These are phyloP conservation scores for Dendrolimus pini DNA, from an alignment of 2,888 invertebrate genomes.

Conservation along the genomic window DNA sequence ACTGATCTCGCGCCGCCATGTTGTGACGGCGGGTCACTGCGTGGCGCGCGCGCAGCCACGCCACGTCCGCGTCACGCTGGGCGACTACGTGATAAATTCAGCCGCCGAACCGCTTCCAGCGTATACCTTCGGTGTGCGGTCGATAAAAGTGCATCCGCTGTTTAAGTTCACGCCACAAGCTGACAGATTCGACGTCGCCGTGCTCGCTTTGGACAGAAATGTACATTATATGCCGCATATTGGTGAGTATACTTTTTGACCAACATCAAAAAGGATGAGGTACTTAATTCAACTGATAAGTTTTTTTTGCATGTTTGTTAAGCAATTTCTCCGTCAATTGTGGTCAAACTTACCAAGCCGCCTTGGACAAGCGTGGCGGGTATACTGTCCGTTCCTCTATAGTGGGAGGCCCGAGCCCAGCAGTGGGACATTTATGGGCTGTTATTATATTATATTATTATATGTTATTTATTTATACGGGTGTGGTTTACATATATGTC, in stretches of 20 bases:
- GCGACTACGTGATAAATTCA: constrained; percentile 96
- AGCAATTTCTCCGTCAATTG: no score
- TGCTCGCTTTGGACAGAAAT: constrained; percentile 88
- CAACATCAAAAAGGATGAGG: no score
- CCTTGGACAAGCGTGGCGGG: no score
- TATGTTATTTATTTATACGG: no score
- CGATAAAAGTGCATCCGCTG: constrained; percentile 92
- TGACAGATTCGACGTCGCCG: constrained; percentile 93
- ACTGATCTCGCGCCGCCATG: constrained; percentile 91
- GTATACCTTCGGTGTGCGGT: constrained; percentile 93
- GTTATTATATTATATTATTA: no score
- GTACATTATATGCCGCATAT: constrained; percentile 95
- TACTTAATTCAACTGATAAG: no score
- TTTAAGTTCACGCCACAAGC: constrained; percentile 92
- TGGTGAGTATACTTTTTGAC: constrained; percentile 46
- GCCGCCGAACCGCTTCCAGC: constrained; percentile 94
- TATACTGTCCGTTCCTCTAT: no score
- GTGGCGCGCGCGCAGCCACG: constrained; percentile 93
- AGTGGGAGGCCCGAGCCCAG: no score
- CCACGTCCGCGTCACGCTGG: constrained; percentile 93
- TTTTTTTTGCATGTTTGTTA: no score
- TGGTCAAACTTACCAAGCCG: no score
- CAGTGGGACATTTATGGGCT: no score
- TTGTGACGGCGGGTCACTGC: constrained; percentile 96
- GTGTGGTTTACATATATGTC: no score